Base-by-base conservation (phyloP, 2,797 vertebrate species). In the Carcharodon carcharias region DNA sequence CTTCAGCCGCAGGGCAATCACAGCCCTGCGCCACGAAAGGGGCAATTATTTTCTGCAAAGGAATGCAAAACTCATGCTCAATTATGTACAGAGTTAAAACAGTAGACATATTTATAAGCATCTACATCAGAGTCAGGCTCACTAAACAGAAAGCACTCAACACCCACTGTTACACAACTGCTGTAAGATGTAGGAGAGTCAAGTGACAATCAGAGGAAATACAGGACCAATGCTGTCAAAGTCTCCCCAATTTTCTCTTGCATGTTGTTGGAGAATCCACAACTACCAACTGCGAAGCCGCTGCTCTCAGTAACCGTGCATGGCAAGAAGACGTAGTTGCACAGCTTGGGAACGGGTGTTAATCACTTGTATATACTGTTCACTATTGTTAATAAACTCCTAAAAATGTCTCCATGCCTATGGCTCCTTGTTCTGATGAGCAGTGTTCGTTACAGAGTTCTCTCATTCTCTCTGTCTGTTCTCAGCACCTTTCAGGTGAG, bases 241-340 rank as follows among this genome's bases (percentile, higher is more conserved):
- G 98, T 97, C 98, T 98, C 97, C 98, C 98, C 98, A 96, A 2
- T 0, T 97, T 98, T 94, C 88, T 99, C 97, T 99, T 0, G 98
- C 99, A 99, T 97, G 97, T 97, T 98, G 97, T 98, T 99, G 98
- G 98, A 99, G 98, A 98, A 96, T 97, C 98, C 50, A 96, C 80
- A 97, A 97, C 98, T 97, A 98, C 87, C 1, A 14, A 3, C 0
- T 69, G 54, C 26, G 28, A 95, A 98, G 98, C 97, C 96, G 97
- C 67, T 98, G 98, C 97, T 98, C 98, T 98, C 98, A 98, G 98
- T 98, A 98, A 97, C 98, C 98, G 98, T 98, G 98, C 98, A 18
- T 85, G n/a, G n/a, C n/a, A n/a, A n/a, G n/a, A n/a, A 50, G 45
- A 50, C 1, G 45, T 50, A 50, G 45, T 50, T 50, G 45, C 45